Percentiles rank a stretch among this genome's conserved stretches.
Evolutionary conservation across 1,140 invertebrate species (phyloP).

Genomic region (Amyelois transitella): DNA sequence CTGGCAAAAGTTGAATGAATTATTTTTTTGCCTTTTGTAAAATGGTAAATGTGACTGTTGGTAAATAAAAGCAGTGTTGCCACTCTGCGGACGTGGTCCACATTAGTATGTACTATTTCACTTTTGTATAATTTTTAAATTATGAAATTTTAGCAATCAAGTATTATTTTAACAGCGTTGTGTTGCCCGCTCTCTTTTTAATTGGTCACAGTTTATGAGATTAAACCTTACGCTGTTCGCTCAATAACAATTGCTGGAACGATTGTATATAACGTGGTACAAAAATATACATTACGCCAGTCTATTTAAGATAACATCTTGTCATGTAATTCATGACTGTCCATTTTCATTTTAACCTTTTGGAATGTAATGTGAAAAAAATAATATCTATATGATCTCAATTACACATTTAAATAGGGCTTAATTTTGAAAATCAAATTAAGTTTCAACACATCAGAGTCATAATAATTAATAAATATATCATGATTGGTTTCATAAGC

Average conservation of each 20-base stretch:
- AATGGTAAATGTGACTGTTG: not conserved
- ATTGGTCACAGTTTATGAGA: conserved; percentile 1
- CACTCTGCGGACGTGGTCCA: not conserved
- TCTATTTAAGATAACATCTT: too few relatives aligned
- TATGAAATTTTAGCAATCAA: conserved; percentile 29
- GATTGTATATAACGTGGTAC: not conserved
- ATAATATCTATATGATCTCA: too few relatives aligned
- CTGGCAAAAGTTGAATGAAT: too few relatives aligned
- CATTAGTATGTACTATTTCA: conserved; percentile 19
- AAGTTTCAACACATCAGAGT: too few relatives aligned
- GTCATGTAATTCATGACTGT: too few relatives aligned
- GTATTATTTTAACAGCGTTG: conserved; percentile 21
- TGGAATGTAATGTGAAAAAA: too few relatives aligned
- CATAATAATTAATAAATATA: not conserved
- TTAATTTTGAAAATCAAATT: too few relatives aligned
- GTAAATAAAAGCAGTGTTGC: not conserved
- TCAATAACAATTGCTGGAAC: conserved; percentile 36
- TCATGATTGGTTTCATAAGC: too few relatives aligned
- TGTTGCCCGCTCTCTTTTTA: conserved; percentile 18
- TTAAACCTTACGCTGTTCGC: conserved; percentile 8
- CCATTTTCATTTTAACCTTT: too few relatives aligned
- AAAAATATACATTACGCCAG: too few relatives aligned
- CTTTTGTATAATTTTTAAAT: conserved; percentile 30
- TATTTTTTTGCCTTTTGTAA: too few relatives aligned
- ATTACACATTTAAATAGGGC: too few relatives aligned